Evolutionary conservation across 2,888 invertebrate species (phyloP), one percentile per base, ranked within the genome.

Genomic region (Pammene fasciana): DNA sequence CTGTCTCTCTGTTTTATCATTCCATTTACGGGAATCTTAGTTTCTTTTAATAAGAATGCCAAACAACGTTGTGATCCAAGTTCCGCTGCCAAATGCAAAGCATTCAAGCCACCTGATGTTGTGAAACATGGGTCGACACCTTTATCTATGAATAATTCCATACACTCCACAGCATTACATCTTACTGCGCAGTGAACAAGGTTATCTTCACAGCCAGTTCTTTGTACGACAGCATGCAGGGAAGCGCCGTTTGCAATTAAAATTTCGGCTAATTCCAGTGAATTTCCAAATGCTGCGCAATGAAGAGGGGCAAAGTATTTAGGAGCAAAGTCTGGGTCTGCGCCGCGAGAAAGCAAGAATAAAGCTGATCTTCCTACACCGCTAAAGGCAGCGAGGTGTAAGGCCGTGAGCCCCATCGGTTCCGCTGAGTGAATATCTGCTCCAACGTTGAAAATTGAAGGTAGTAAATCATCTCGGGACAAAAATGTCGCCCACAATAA

Each of bases 241-340:
- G 94, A 94, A 6, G 96, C 95, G 0, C 95, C 95, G 74, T 94
- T 94, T 50, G 95, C 94, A 54, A 97, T 93, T 36, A 98, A 93
- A 74, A 97, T 92, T 83, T 95, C 95, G 11, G 96, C 96, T 0
- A 96, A 96, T 79, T 96, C 95, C 7, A 95, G 93, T 38, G 97
- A 95, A 78, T 97, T 97, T 5, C 97, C 97, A 86, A 97, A 97
- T 0, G 97, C 97, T 1, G 97, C 97, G 81, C 97, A 97, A 82
- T 98, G 98, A 64, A 98, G 92, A 0, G 98, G 97, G 38, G 96
- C 95, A 78, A 96, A 96, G 74, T 95, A 94, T 84, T 95, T 95
- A 46, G 94, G 94, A 34, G 94, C 93, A 50, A 94, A 93, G 84
- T 96, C 95, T 0, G 96, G 93, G 77, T 95, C 95, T 68, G 95